A percentile compares a stretch with the other conserved stretches of the same genome.
Conservation (phyloP, 2,113 vertebrate species). For the Lynx canadensis region DNA sequence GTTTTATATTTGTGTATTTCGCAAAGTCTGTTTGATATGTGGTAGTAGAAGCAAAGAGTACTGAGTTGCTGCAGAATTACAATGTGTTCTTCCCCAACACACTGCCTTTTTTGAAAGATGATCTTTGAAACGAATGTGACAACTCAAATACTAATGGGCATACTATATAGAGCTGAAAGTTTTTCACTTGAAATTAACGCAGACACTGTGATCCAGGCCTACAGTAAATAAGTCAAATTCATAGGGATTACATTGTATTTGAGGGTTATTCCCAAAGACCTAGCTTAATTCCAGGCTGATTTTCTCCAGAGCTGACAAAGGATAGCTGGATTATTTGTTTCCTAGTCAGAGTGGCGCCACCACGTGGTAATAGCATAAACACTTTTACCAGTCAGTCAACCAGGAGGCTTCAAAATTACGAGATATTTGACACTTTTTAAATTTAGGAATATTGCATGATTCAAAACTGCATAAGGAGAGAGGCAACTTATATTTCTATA, state of each 20-base stretch:
- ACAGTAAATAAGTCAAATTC: neutral
- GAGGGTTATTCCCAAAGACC: neutral
- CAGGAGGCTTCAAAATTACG: neutral
- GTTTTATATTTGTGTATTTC: neutral
- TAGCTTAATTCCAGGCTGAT: neutral
- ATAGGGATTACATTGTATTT: neutral
- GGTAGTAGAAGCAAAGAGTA: neutral
- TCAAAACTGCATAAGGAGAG: neutral
- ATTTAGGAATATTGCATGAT: neutral
- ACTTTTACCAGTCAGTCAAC: neutral
- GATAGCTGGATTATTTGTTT: neutral
- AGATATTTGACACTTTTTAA: neutral
- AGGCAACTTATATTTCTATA: neutral
- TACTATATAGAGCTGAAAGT: neutral
- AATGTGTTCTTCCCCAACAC: neutral
- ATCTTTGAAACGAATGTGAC: slow-evolving; percentile 44
- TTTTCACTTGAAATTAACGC: slow-evolving; percentile 5
- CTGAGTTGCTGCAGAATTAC: neutral
- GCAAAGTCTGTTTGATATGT: neutral
- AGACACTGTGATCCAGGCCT: neutral
- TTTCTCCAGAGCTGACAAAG: neutral
- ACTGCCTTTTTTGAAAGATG: neutral
- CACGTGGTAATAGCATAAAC: neutral
- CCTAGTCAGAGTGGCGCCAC: neutral
- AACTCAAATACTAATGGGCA: neutral